Base-by-base conservation (phyloP, 2,113 vertebrate species). In the Riparia riparia region DNA sequence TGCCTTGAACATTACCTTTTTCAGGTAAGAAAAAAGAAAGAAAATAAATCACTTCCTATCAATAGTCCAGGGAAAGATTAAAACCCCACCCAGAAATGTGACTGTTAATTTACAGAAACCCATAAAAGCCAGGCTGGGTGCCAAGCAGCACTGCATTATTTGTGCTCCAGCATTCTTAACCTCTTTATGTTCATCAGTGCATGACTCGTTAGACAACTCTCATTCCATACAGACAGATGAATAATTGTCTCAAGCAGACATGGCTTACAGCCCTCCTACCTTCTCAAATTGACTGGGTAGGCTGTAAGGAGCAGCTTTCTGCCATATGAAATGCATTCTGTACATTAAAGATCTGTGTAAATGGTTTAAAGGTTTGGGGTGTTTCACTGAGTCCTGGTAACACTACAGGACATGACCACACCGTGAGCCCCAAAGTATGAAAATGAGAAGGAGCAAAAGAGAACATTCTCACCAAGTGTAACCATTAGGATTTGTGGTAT, bases 21-120 rank as follows among this genome's bases (percentile, higher is more conserved):
- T 68, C 94, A 96, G 96, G 89, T 95, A 94, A 91, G 69, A 85
- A 95, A 92, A 94, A 77, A 90, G 58, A 88, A 93, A 89, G 84
- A 66, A 90, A 81, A 94, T 96, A 95, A 97, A 96, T 97, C 95
- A 93, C 90, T 74, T 89, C 88, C 96, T 63, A 96, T 94, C 95
- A 78, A 72, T 88, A 88, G 94, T 72, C 86, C 41, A 93, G 50
- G 49, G 70, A 95, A 93, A 96, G 80, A 89, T 94, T 89, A 93
- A 91, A 94, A 83, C 97, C 96, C 96, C 78, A 7, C 97, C 96
- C 89, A 82, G 82, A 96, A 97, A 96, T 34, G 90, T 88, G 92
- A 95, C 42, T 84, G 95, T 80, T 95, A 90, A 82, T 94, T 97
- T 91, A 92, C 87, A 95, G 93, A 97, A 96, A 94, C 86, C 95